Conservation (phyloP, 2,113 vertebrate species). For the Syngnathus floridae region DNA sequence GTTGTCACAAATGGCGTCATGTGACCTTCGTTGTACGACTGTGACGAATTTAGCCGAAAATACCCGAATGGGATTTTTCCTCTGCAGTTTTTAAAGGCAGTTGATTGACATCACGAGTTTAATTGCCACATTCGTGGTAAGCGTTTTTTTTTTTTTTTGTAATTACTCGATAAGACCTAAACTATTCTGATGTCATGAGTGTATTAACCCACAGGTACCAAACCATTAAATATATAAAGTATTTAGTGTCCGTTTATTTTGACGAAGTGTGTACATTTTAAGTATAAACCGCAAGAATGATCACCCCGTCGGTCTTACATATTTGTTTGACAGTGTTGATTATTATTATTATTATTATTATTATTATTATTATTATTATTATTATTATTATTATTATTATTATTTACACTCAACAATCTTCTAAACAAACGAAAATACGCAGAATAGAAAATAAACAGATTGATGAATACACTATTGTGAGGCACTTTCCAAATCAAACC, state of each 20-base stretch:
- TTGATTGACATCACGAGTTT: background rate
- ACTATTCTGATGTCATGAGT: background rate
- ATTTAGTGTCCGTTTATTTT: background rate
- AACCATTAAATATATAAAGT: background rate
- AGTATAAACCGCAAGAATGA: background rate
- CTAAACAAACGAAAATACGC: no score
- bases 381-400: no score
- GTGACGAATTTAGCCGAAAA: constrained; percentile 11
- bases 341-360: no score
- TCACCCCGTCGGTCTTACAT: background rate
- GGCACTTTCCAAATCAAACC: background rate
- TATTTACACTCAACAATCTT: no score
- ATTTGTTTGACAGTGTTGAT: background rate
- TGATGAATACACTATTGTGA: no score
- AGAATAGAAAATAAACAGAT: no score
- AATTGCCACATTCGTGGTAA: background rate
- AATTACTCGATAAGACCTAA: background rate
- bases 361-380: no score
- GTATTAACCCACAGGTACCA: background rate
- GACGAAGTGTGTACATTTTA: background rate
- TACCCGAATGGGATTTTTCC: background rate
- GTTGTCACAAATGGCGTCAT: constrained; percentile 22
- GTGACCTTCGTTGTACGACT: constrained; percentile 27
- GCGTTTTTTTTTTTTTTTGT: background rate
- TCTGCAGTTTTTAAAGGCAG: background rate